Evolutionary conservation across 2,888 invertebrate species (phyloP).

Genomic region (Ecdyonurus torrentis): DNA sequence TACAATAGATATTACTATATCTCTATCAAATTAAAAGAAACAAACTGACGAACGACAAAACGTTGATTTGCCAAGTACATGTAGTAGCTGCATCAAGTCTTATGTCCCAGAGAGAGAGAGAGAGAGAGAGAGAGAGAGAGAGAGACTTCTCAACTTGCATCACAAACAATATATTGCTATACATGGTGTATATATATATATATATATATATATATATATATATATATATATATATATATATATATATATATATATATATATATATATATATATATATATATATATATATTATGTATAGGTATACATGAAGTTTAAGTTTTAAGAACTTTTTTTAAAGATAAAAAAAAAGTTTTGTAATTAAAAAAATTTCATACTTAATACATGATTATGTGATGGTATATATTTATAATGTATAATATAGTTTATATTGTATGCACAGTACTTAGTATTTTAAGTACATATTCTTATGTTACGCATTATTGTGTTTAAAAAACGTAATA

Average conservation of each 20-base stretch:
- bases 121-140: too few relatives aligned
- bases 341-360: not conserved
- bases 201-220: not conserved
- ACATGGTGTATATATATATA: not conserved
- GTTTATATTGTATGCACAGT: not conserved
- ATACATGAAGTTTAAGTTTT: not conserved
- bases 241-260: not conserved
- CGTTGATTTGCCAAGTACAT: too few relatives aligned
- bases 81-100: too few relatives aligned
- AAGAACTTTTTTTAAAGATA: too few relatives aligned
- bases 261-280: not conserved
- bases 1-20: too few relatives aligned
- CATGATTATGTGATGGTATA: too few relatives aligned
- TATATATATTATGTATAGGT: not conserved
- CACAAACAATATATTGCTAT: too few relatives aligned
- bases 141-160: too few relatives aligned
- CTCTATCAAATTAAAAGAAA: too few relatives aligned
- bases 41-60: too few relatives aligned
- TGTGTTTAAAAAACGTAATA: not conserved
- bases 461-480: not conserved
- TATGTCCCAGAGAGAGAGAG: too few relatives aligned
- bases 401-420: too few relatives aligned
- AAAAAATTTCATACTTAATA: not conserved
- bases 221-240: not conserved
- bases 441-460: not conserved